Evolutionary conservation across 2,797 vertebrate species (phyloP).

Genomic region (Hyperoplus lanceolatus): DNA sequence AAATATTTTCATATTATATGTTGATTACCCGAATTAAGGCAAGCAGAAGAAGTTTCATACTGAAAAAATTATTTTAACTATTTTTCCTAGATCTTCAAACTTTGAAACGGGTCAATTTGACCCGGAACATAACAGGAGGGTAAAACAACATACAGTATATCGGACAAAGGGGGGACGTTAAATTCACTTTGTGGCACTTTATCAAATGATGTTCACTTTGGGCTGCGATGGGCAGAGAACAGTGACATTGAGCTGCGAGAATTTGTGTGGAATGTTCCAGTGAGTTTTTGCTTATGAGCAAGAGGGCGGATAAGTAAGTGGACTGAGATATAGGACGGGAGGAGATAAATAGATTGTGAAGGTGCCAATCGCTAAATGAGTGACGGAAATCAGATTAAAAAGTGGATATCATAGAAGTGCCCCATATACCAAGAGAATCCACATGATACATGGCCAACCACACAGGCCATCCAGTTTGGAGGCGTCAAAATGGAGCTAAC

Average conservation of each 20-base stretch:
- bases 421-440: constrained; percentile 1
- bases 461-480: constrained; percentile 11
- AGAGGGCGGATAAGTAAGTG: constrained; percentile 29
- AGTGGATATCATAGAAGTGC: constrained; percentile 5
- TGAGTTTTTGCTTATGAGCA: constrained; percentile 33
- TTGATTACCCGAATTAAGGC: too few relatives aligned
- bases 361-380: constrained; percentile 16
- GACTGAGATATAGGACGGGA: neutral
- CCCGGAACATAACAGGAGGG: too few relatives aligned
- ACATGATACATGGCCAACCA: constrained; percentile 30
- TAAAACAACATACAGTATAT: neutral
- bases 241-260: constrained; percentile 57
- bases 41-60: too few relatives aligned
- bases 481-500: constrained; percentile 43
- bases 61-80: too few relatives aligned
- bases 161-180: constrained; percentile 10
- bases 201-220: constrained; percentile 59
- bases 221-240: constrained; percentile 45
- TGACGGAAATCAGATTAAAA: constrained; percentile 34
- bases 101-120: too few relatives aligned
- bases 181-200: constrained; percentile 39
- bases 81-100: too few relatives aligned
- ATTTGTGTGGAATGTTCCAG: constrained; percentile 29
- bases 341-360: constrained; percentile 7
- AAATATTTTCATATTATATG: too few relatives aligned